A percentile compares a stretch with the other conserved stretches of the same genome.
Evolutionary conservation across 2,797 vertebrate species (phyloP).

Genomic region (Tokudaia muenninki): DNA sequence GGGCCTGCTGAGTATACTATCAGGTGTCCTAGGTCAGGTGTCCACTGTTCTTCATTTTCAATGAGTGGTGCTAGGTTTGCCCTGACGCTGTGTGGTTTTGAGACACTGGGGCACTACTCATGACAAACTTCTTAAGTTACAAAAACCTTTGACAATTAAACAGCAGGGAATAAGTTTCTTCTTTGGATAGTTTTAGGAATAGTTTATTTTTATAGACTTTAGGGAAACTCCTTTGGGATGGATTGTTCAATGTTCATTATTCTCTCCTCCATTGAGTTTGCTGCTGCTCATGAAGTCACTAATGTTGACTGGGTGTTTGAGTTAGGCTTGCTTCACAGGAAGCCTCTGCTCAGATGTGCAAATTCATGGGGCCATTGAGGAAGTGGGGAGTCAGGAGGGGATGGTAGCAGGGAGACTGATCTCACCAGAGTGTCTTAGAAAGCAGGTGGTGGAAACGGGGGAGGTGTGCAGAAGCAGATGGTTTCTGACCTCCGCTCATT

Average conservation of each 20-base stretch:
- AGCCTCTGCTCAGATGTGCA: background rate
- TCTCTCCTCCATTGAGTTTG: slow-evolving; percentile 28
- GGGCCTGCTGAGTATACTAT: too few relatives aligned
- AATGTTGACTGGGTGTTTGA: background rate
- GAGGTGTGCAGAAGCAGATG: background rate
- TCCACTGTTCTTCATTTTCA: background rate
- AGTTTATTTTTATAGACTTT: background rate
- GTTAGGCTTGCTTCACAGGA: background rate
- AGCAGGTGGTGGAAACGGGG: background rate
- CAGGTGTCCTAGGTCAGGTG: too few relatives aligned
- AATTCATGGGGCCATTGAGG: background rate
- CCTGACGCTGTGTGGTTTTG: background rate
- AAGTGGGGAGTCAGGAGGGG: background rate
- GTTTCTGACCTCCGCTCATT: background rate
- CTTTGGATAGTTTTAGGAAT: slow-evolving; percentile 30
- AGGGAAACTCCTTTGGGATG: slow-evolving; percentile 34
- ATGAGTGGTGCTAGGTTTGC: background rate
- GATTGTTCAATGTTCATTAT: background rate
- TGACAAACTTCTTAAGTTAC: background rate
- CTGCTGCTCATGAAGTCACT: slow-evolving; percentile 17
- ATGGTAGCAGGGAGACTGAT: background rate
- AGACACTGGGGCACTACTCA: background rate
- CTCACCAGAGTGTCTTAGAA: background rate
- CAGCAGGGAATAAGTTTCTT: background rate
- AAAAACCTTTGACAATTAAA: slow-evolving; percentile 45